Evolutionary conservation across 2,888 invertebrate genomes (phyloP).

Genomic region (Elegia similella): DNA sequence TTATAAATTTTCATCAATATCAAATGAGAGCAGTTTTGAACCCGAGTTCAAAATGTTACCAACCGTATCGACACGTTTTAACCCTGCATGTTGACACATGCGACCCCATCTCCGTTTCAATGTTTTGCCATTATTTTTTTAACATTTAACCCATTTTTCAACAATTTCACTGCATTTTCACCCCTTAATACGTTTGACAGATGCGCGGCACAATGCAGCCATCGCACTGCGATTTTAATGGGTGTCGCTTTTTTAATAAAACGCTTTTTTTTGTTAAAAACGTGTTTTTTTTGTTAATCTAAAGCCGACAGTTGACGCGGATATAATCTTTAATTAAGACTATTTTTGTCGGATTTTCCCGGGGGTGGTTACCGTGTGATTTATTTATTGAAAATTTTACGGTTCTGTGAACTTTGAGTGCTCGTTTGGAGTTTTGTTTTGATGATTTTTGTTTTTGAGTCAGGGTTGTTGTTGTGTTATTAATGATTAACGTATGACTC

Average conservation of each 20-base stretch:
- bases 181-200: conserved; percentile 63
- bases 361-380: conserved; percentile 57
- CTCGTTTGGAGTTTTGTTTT: conserved; percentile 2
- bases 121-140: conserved; percentile 60
- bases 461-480: conserved; percentile 17
- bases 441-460: conserved; percentile 4
- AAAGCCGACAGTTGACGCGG: conserved; percentile 81
- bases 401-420: conserved; percentile 26
- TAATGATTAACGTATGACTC: neutral
- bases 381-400: conserved; percentile 64
- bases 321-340: conserved; percentile 80
- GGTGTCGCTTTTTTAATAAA: conserved; percentile 65
- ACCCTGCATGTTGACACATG: conserved; percentile 33
- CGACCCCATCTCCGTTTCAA: conserved; percentile 34
- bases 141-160: conserved; percentile 78
- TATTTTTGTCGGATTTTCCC: conserved; percentile 61
- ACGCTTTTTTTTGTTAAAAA: conserved; percentile 43
- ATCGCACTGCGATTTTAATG: conserved; percentile 68
- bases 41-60: conserved; percentile 27
- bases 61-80: conserved; percentile 32
- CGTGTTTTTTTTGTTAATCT: conserved; percentile 56
- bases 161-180: conserved; percentile 67
- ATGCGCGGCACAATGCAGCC: conserved; percentile 60
- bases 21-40: conserved; percentile 21
- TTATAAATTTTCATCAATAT: neutral